Conservation (phyloP, 2,888 invertebrate genomes). For the Drosophila algonquin region DNA sequence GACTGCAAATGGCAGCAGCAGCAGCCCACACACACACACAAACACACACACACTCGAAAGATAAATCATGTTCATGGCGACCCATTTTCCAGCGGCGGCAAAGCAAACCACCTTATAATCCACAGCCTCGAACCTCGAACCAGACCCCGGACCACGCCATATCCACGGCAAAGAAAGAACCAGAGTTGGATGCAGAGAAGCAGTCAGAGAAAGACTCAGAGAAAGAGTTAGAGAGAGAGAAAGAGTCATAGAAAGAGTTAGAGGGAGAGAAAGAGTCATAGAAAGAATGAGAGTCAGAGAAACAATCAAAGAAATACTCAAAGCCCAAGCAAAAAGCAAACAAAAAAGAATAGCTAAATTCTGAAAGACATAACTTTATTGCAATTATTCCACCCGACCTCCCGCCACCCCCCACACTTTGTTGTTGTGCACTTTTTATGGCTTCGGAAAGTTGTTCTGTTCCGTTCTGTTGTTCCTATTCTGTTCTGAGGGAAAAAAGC, state of each 20-base stretch:
- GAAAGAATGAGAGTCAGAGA: background rate
- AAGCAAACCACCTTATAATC: slow-evolving; percentile 20
- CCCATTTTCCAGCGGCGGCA: slow-evolving; percentile 28
- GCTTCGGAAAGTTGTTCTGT: slow-evolving; percentile 21
- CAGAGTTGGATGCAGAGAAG: background rate
- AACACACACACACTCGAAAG: slow-evolving; percentile 13
- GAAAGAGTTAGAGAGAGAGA: background rate
- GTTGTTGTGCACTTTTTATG: slow-evolving; percentile 58
- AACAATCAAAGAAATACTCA: background rate
- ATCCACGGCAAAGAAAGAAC: slow-evolving; percentile 25
- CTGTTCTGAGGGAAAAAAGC: background rate
- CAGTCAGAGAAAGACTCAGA: slow-evolving; percentile 3
- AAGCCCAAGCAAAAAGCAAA: background rate
- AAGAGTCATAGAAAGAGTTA: background rate
- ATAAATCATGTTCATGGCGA: slow-evolving; percentile 38
- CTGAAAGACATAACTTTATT: slow-evolving; percentile 57
- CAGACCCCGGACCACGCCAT: slow-evolving; percentile 26
- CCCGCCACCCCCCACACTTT: background rate
- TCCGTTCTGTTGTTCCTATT: background rate
- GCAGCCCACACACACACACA: background rate
- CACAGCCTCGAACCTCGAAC: slow-evolving; percentile 15
- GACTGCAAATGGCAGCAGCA: background rate
- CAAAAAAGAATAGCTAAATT: slow-evolving; percentile 11
- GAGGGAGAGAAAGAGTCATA: background rate
- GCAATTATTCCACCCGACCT: slow-evolving; percentile 55